phyloP scores from a whole-genome alignment of 23 tunicate genomes.

The Aplidium turbinatum region DNA sequence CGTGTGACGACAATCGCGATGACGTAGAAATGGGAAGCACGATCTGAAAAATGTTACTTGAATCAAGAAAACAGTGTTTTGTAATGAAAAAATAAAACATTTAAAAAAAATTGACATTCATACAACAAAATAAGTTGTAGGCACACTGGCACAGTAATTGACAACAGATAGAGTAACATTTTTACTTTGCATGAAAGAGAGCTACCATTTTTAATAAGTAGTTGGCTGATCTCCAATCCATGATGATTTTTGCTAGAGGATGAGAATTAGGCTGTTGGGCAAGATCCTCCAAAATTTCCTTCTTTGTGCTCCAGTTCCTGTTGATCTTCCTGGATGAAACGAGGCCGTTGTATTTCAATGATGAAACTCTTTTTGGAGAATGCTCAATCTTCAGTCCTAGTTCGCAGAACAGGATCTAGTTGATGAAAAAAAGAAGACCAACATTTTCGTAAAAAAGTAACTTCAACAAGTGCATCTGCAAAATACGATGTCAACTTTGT shows the following conservation, averaged over 20 bases:
- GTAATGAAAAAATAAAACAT: too few species aligned
- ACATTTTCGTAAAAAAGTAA: not conserved
- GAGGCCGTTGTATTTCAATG: not conserved
- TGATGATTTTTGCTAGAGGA: constrained; percentile 61
- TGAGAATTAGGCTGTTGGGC: constrained; percentile 34
- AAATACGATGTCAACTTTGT: too few species aligned
- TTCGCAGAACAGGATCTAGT: constrained; percentile 17
- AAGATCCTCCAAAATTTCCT: constrained; percentile 42
- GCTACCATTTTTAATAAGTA: too few species aligned
- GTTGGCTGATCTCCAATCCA: constrained; percentile 70
- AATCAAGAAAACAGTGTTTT: too few species aligned
- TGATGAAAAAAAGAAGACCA: not conserved
- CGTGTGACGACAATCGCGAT: too few species aligned
- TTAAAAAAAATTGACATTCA: too few species aligned
- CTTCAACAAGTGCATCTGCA: too few species aligned
- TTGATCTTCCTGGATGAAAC: not conserved
- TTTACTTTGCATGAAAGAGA: too few species aligned
- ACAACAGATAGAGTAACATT: too few species aligned
- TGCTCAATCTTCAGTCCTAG: constrained; percentile 4
- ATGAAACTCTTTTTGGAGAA: not conserved
- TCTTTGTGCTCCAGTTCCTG: constrained; percentile 65
- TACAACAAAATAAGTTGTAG: too few species aligned
- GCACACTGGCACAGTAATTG: too few species aligned
- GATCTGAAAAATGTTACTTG: too few species aligned
- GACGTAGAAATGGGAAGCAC: not conserved